These are phyloP conservation scores for Epinotia brunnichana DNA, from an alignment of 2,888 invertebrate genomes.

Conservation along the genomic window DNA sequence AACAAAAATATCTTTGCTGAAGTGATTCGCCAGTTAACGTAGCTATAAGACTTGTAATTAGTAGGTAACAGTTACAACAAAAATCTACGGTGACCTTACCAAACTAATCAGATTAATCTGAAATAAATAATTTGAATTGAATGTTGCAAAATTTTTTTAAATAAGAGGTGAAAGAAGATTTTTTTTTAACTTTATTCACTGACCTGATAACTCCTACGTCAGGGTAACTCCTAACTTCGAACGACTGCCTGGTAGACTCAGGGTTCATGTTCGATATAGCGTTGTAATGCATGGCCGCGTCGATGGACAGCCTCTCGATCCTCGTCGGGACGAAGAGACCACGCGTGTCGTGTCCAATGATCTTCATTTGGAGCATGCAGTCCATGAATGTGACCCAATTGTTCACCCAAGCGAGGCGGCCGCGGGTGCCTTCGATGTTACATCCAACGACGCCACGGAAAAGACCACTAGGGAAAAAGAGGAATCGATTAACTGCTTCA, in stretches of 20 bases:
- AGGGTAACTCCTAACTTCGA: conserved; percentile 77
- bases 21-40: too few relatives aligned
- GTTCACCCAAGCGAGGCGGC: conserved; percentile 87
- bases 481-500: not conserved
- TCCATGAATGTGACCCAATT: conserved; percentile 96
- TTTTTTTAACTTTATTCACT: conserved; percentile 41
- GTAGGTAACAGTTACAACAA: too few relatives aligned
- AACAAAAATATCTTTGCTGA: too few relatives aligned
- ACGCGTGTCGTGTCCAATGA: conserved; percentile 87
- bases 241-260: conserved; percentile 71
- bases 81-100: not conserved
- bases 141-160: too few relatives aligned
- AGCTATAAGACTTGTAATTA: too few relatives aligned
- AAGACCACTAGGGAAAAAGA: conserved; percentile 71
- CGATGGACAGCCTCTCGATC: conserved; percentile 87
- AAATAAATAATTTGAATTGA: too few relatives aligned
- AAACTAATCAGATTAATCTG: not conserved
- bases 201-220: conserved; percentile 80
- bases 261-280: conserved; percentile 78
- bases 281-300: conserved; percentile 85
- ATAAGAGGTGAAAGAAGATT: too few relatives aligned
- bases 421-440: conserved; percentile 79
- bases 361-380: conserved; percentile 92
- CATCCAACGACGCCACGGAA: conserved; percentile 85
- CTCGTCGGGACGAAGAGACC: conserved; percentile 90